Conservation (phyloP, 2,113 vertebrate species). For the Castor canadensis region DNA sequence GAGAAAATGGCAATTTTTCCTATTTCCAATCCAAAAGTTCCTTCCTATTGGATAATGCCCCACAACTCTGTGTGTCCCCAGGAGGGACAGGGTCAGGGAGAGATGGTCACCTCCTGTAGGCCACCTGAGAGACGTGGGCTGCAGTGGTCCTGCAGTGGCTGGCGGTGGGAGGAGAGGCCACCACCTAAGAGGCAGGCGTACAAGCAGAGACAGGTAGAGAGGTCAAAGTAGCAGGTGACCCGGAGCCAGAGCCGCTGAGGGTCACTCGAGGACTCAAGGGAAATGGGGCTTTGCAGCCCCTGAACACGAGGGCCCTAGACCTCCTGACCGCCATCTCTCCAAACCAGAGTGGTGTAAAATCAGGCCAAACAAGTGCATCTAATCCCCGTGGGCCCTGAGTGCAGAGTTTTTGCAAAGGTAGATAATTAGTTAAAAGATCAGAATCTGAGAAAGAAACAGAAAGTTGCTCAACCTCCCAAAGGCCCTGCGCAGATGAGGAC, state of each 20-base stretch:
- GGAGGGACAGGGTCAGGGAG: neutral
- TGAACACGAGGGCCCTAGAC: neutral
- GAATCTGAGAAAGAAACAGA: neutral
- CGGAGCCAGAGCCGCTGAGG: rapidly evolving
- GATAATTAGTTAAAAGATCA: neutral
- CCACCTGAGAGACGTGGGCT: neutral
- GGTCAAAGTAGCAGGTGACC: neutral
- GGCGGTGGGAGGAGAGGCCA: neutral
- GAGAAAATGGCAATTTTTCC: slow-evolving; percentile 74
- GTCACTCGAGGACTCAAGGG: neutral
- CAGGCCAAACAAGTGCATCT: neutral
- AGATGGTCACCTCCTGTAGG: neutral
- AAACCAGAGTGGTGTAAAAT: neutral
- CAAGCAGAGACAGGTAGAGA: neutral
- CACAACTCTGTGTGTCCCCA: neutral
- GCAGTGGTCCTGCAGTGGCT: rapidly evolving
- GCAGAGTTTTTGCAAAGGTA: neutral
- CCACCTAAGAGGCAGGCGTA: neutral
- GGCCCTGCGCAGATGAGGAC: neutral
- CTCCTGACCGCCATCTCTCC: rapidly evolving
- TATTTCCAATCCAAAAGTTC: slow-evolving; percentile 63
- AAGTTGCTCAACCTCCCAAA: neutral
- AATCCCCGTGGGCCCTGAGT: neutral
- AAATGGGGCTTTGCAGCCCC: neutral
- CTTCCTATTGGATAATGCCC: slow-evolving; percentile 54